Evolutionary conservation across 2,888 invertebrate genomes (phyloP), one percentile per base, ranked within the genome.

Genomic region (Agrotis clavis): DNA sequence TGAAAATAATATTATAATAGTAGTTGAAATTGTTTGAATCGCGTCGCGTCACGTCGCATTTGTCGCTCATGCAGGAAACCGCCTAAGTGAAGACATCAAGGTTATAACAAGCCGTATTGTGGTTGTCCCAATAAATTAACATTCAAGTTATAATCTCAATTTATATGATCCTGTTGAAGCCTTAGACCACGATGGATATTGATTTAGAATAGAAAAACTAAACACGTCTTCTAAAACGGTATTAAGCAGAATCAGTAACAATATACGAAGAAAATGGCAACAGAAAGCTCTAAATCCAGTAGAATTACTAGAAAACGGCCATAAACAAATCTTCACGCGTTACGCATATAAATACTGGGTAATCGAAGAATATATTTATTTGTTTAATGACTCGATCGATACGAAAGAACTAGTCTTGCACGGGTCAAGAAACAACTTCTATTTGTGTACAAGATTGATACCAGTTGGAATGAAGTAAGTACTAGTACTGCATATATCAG

Each of bases 401-500:
- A 64, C 62, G 53, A 78, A 82, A 84, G 69, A 84, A 84, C 81
- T 78, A 73, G 84, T 81, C 76, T 66, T 78, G 64, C 76, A 75
- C 73, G 66, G 73, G 67, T 71, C 75, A 74, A 77, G 79, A 75
- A 85, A 79, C 82, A 61, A 71, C 74, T 78, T 81, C 82, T 85
- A 85, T 85, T 83, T 82, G 73, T 80, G 78, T 80, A 69, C 68
- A 72, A 76, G 85, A 82, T 79, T 76, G 76, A 83, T 85, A 70
- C 73, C 16, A 77, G 74, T 77, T 82, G 59, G 67, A 67, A 69
- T 76, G 71, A 70, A 60, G 69, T 75, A 57, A 13, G 2, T 57
- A 57, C 35, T n/a, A 30, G 56, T 35, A 35, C 56, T 25, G 25
- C 25, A 25, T 25, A 25, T 78, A 83, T 74, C 74, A 48, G 75